Percentiles rank a stretch among this genome's conserved stretches.
These are phyloP conservation scores for Xestia rhomboidea DNA, from an alignment of 2,888 invertebrate genomes.

Conservation along the genomic window DNA sequence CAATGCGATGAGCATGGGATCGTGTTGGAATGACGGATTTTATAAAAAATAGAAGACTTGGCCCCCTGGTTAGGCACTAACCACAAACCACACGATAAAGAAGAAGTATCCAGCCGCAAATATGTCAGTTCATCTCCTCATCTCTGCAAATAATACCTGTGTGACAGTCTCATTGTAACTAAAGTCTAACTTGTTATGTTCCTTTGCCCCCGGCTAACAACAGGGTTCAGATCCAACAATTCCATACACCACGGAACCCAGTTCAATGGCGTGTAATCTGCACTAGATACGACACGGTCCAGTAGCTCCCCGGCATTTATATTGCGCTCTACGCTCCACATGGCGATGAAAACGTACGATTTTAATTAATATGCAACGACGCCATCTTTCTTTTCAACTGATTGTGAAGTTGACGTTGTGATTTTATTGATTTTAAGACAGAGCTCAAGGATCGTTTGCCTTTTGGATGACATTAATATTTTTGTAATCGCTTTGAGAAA, in stretches of 20 bases:
- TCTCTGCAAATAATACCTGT: no score
- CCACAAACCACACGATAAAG: no score
- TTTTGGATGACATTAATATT: neutral
- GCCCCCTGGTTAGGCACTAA: no score
- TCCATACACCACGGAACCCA: constrained; percentile 3
- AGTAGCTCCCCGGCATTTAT: constrained; percentile 40
- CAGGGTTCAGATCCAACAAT: neutral
- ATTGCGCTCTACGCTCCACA: constrained; percentile 48
- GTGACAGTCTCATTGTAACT: neutral
- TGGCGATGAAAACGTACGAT: constrained; percentile 33
- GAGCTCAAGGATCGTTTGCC: neutral
- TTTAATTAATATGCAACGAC: constrained; percentile 21
- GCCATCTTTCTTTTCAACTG: constrained; percentile 26
- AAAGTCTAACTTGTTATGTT: neutral
- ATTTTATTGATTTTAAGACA: neutral
- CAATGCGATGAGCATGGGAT: no score
- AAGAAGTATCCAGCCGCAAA: no score
- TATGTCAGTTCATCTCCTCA: no score
- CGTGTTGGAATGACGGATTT: no score
- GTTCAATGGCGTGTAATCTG: constrained; percentile 11
- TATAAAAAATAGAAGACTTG: no score
- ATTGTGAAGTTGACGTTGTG: neutral
- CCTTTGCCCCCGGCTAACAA: neutral
- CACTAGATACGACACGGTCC: constrained; percentile 30
- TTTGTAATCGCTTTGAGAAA: no score